Conservation (phyloP, 2,888 invertebrate species). For the Euplagia quadripunctaria region DNA sequence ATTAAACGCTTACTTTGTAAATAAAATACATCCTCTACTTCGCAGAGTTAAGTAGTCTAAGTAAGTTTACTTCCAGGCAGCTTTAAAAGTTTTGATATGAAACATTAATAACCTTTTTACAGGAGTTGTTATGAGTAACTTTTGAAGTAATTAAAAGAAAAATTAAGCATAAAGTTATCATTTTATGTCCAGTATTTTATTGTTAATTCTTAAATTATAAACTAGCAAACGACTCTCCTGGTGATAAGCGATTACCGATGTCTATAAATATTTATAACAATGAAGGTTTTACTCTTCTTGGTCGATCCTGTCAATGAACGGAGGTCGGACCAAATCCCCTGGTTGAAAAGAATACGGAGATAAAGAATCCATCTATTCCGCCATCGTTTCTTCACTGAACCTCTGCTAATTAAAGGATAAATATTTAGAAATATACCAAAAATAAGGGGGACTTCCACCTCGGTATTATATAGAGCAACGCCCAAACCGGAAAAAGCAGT, state of each 20-base stretch:
- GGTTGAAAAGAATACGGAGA: no score
- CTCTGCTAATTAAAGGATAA: no score
- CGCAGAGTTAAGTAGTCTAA: slow-evolving; percentile 42
- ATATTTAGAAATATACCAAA: not conserved
- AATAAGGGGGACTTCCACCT: not conserved
- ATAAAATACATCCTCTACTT: slow-evolving; percentile 41
- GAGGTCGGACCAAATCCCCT: no score
- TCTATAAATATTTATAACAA: no score
- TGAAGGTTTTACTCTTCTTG: no score
- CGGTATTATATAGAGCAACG: not conserved
- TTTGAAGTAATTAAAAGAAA: slow-evolving; percentile 36
- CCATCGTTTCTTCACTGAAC: no score
- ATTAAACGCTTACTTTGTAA: slow-evolving; percentile 21
- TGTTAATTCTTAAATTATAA: not conserved
- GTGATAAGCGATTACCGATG: no score
- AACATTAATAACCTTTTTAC: slow-evolving; percentile 59
- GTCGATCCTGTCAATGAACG: no score
- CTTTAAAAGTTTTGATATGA: slow-evolving; percentile 52
- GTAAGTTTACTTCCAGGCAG: slow-evolving; percentile 49
- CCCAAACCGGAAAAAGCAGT: not conserved
- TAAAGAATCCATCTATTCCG: no score
- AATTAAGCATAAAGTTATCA: slow-evolving; percentile 3
- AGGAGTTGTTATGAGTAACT: slow-evolving; percentile 38
- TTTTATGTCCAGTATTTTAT: not conserved
- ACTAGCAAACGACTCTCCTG: not conserved